Conservation (phyloP, 2,113 vertebrate genomes). For the Rana temporaria region DNA sequence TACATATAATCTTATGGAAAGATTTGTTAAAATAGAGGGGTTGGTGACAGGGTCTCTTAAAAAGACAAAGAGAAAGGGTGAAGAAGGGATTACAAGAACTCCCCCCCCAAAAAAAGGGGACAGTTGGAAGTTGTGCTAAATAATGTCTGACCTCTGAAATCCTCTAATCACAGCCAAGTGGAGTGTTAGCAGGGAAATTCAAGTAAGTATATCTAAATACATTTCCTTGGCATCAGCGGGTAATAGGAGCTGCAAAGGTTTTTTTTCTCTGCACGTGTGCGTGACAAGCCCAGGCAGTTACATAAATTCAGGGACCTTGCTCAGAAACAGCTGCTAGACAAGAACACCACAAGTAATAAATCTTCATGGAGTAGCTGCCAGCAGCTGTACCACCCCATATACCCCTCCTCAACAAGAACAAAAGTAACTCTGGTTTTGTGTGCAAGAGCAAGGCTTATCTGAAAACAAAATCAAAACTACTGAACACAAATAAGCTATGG, state of each 20-base stretch:
- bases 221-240: constrained; percentile 33
- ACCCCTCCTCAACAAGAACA: constrained; percentile 18
- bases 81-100: too few species aligned
- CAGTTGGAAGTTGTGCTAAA: not conserved
- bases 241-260: constrained; percentile 36
- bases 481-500: not conserved
- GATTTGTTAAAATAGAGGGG: too few species aligned
- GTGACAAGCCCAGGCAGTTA: constrained; percentile 52
- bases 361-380: not conserved
- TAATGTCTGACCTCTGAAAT: constrained; percentile 1
- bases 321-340: constrained; percentile 55
- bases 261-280: not conserved
- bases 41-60: too few species aligned
- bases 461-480: not conserved
- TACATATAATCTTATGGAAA: too few species aligned
- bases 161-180: constrained; percentile 16
- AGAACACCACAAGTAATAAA: constrained; percentile 22
- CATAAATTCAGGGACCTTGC: constrained; percentile 27
- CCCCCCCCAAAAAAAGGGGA: not conserved
- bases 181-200: constrained; percentile 35
- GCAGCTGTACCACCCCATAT: constrained; percentile 4
- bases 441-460: not conserved
- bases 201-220: constrained; percentile 46
- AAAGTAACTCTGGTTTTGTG: not conserved
- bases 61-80: too few species aligned